Base-by-base conservation (phyloP, 2,797 vertebrate genomes). In the Rhinichthys osculus region DNA sequence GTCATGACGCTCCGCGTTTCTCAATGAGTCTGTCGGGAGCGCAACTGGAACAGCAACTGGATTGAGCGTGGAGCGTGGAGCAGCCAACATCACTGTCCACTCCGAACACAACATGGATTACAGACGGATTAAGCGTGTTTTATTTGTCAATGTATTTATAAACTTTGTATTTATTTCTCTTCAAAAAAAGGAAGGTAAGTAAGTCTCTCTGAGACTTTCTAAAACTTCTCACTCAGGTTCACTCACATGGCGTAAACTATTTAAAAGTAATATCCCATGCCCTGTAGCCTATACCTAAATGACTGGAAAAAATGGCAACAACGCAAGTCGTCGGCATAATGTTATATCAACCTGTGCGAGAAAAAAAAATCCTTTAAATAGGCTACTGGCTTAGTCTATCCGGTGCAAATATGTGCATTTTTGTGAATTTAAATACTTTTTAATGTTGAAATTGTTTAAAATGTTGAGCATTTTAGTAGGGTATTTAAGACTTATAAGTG, bases 171-270 rank as follows among this genome's bases (percentile, higher is more conserved):
- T 95, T 40, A 93, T 95, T 42, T 95, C 95, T 14, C 33, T 94
- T 47, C 94, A 96, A 78, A 93, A 92, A 38, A 96, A 95, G 91
- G 95, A 96, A 94, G 95, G 96, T 96, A 91, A 91, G 95, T 88
- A 27, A 6, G 52, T 59, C 1, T 9, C 14, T 44, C 5, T 17
- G 14, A 21, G 40, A 64, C 52, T 78, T 70, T 66, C 33, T 27
- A 14, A 78, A 47, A 81, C 54, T 38, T 73, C 17, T 30, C 21
- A n/a, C n/a, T 59, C 35, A 44, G 59, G 59, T 69, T 71, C 4
- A 57, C 66, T 35, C 74, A 59, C 35, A 70, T n/a, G 50, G 19
- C 9, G 62, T 71, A 78, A 54, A 59, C 62, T 30, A 21, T 69
- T 78, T 67, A 44, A 70, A 70, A 52, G 3, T 5, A 3, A 2